Evolutionary conservation across 92 coral and sea anemone genomes (phyloP), one percentile per base, ranked within the genome.

Genomic region (Porites cylindrica): DNA sequence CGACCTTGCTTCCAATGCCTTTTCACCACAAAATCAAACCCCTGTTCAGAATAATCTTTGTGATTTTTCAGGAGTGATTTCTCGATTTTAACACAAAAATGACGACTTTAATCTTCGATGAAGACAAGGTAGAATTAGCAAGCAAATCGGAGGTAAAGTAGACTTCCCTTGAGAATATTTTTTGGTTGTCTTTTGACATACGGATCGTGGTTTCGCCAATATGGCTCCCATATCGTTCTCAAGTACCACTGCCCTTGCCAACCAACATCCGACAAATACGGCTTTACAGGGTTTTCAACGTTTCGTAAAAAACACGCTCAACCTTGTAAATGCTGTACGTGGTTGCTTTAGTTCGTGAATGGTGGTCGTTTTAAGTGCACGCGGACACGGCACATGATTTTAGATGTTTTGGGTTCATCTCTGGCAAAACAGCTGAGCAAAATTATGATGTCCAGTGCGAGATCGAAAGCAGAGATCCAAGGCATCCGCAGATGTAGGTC

Each of bases 91-190:
- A 11, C 69, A 1, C 0, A 83, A 64, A 13, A 58, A 92, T 92
- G 95, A 92, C 95, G 16, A 92, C 95, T 76, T 61, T 92, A 29
- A 92, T 84, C 87, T 92, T 92, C 43, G 95, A 92, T 26, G 95
- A 92, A 50, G 95, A 92, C 9, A 82, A 67, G 23, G 82, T 53
- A 19, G 66, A 78, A 10, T 24, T 84, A 58, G 76, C 69, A 54
- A 14, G 43, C 23, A 73, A 66, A 13, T 66, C 84, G 52, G 87
- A 84, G 94, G 94, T 91, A 84, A 78, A 4, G 14, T 24, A 51
- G 12, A 11, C 9, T 11, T 61, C 63, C 19, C 26, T 56, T 19
- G 26, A n/a, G 3, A 83, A 14, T 1, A 23, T 32, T 1, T 20
- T 47, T 32, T 17, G 7, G 17, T 23, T 61, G 16, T 7, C 18